Base-by-base conservation (phyloP, 2,888 invertebrate species). In the Ichneumoninae sp. region DNA sequence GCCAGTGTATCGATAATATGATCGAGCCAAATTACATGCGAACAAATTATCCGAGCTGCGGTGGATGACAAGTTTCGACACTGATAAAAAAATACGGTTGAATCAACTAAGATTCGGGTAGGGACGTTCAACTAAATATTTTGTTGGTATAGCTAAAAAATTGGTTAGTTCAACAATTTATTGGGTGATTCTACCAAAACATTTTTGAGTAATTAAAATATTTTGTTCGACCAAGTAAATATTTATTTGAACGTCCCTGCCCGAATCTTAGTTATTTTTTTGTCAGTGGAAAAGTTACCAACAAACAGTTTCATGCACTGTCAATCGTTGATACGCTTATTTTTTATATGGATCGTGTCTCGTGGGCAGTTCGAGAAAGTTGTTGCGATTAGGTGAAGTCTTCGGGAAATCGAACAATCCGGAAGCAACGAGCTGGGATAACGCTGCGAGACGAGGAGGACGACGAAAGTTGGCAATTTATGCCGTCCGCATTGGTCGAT, bases 401-500 rank as follows among this genome's bases (percentile, higher is more conserved):
- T 80, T 57, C 77, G 47, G 69, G 66, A 70, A 82, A 80, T 80
- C 70, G 68, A 77, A 80, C 75, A 77, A 69, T 33, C 57, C 16
- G 74, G 62, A 76, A 70, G 78, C 54, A 62, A 44, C 68, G 66
- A 71, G 71, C 36, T 40, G 47, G 26, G 57, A 44, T 50, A 68
- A 30, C 30, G 50, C 36, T 50, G 74, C 54, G 52, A 62, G 22
- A 65, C 33, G 54, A 75, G 47, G 44, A 30, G 40, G 30, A 77
- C 78, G 19, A 69, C 54, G 75, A 79, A 57, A 57, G 22, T 57
- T 57, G 22, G 10, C 22, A n/a, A 57, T 57, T 57, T 57, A 57
- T 57, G 57, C 26, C 22, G 26, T 57, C 26, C 65, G 54, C 77
- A 85, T 86, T 87, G 74, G 80, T 86, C 86, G 87, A 89, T 89